These are phyloP conservation scores for Callospermophilus lateralis DNA, from an alignment of 2,113 vertebrate genomes.

Conservation along the genomic window DNA sequence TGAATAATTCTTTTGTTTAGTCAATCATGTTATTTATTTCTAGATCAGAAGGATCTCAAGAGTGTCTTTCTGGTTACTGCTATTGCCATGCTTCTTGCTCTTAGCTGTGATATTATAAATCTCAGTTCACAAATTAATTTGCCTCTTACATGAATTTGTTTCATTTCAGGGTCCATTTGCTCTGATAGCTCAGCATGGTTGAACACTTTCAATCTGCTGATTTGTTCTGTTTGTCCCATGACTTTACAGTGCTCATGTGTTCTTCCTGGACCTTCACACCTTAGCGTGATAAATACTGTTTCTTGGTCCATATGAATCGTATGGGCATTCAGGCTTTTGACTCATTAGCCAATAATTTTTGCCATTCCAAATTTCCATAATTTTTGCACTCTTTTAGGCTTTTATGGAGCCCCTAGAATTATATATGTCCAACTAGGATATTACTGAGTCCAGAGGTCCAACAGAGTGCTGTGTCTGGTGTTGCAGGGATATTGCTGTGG, in stretches of 20 bases:
- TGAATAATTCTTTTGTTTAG: background rate
- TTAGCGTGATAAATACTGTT: background rate
- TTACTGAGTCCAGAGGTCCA: background rate
- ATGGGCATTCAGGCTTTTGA: background rate
- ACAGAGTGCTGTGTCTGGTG: background rate
- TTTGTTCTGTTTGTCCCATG: background rate
- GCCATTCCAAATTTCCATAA: background rate
- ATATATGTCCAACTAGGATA: background rate
- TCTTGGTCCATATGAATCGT: background rate
- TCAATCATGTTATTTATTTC: background rate
- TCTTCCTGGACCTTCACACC: background rate
- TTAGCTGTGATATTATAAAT: background rate
- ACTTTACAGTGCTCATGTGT: background rate
- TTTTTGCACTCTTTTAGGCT: background rate
- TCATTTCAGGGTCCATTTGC: slow-evolving; percentile 51
- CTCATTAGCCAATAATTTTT: background rate
- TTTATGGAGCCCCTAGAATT: background rate
- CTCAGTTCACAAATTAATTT: slow-evolving; percentile 35
- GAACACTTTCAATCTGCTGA: background rate
- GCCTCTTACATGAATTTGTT: slow-evolving; percentile 17
- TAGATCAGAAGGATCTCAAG: background rate
- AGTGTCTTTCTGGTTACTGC: background rate
- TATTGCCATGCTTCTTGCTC: background rate
- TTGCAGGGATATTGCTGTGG: background rate
- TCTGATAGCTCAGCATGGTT: slow-evolving; percentile 1